Conservation (phyloP, 2,113 vertebrate genomes). For the Heterochromis multidens region DNA sequence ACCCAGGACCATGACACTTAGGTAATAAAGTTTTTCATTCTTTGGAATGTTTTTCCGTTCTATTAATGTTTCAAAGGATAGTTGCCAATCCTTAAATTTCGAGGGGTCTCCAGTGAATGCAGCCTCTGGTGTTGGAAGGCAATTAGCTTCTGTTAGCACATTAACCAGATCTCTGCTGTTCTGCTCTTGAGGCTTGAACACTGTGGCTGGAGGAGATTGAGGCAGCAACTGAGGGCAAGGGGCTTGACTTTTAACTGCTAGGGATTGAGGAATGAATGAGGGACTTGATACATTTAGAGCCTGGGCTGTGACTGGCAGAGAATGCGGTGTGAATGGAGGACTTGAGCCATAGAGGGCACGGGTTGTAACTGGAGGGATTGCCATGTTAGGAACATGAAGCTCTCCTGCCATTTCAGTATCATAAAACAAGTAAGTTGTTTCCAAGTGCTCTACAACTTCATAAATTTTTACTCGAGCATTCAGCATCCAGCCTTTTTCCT, state of each 20-base stretch:
- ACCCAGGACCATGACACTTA: no score
- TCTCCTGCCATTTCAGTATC: not conserved
- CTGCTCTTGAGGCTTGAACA: not conserved
- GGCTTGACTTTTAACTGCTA: not conserved
- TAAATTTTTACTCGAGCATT: conserved; percentile 13
- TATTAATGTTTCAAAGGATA: not conserved
- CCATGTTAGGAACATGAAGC: not conserved
- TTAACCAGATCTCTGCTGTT: not conserved
- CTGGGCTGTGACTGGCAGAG: not conserved
- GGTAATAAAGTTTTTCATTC: not conserved
- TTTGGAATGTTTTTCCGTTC: not conserved
- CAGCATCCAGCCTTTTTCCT: conserved; percentile 11
- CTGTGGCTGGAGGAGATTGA: not conserved
- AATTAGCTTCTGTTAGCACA: not conserved
- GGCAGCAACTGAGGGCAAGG: not conserved
- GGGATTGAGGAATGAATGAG: not conserved
- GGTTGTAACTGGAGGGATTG: not conserved
- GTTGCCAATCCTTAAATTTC: not conserved
- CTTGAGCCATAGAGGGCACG: no score
- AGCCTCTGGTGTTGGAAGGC: not conserved
- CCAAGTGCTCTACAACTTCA: not conserved
- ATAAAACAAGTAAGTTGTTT: not conserved
- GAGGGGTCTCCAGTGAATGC: not conserved
- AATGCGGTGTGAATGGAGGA: not conserved
- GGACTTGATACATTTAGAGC: not conserved